These are phyloP conservation scores for Lacerta viridis DNA, from an alignment of 2,797 vertebrate species.

Conservation along the genomic window DNA sequence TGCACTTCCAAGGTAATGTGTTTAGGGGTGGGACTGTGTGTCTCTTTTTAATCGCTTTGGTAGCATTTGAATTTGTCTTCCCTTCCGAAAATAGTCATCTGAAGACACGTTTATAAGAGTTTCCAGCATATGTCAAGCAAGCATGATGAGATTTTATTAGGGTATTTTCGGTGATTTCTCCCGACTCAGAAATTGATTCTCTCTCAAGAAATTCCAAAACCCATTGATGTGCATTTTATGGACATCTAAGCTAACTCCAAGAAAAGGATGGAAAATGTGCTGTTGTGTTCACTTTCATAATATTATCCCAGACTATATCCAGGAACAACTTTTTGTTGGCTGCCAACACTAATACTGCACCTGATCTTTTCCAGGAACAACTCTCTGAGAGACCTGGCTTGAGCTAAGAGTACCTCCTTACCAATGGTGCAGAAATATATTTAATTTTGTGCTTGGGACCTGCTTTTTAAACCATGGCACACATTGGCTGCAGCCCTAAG, in stretches of 20 bases:
- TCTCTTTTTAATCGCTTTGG: neutral
- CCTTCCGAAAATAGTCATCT: neutral
- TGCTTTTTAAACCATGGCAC: conserved; percentile 19
- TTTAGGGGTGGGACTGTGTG: neutral
- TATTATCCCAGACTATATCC: conserved; percentile 48
- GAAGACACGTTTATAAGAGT: neutral
- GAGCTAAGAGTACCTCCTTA: neutral
- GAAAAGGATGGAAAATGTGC: neutral
- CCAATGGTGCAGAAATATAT: neutral
- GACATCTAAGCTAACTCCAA: neutral
- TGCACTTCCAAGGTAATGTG: neutral
- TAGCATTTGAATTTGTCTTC: neutral
- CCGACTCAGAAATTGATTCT: neutral
- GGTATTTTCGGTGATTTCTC: neutral
- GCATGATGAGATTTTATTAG: neutral
- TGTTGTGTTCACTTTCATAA: neutral
- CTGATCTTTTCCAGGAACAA: conserved; percentile 50
- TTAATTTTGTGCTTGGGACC: neutral
- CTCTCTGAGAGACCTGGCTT: conserved; percentile 29
- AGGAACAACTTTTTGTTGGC: conserved; percentile 51
- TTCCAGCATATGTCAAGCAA: neutral
- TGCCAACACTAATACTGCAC: conserved; percentile 36
- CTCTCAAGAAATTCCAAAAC: neutral
- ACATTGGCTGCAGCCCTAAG: conserved; percentile 47
- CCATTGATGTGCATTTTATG: neutral